Base-by-base conservation (phyloP, 2,888 invertebrate species). In the Xestia ashworthii region DNA sequence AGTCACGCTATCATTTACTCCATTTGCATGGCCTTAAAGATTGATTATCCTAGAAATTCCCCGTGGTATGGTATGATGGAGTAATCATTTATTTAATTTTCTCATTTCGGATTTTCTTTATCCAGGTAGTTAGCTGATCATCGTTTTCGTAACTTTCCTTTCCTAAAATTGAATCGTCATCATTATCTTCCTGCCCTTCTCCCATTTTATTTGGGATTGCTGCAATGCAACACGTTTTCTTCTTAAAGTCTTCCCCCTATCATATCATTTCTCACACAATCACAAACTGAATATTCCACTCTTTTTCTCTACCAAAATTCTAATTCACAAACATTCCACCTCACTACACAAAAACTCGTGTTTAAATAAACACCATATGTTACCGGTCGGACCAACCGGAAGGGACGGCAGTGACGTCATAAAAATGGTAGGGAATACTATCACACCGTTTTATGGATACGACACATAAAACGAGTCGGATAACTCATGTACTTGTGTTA, bases 321-420 rank as follows among this genome's bases (percentile, higher is more conserved):
- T 5, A 44, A 66, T 38, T 16, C 64, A 38, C 55, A 41, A 77
- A 67, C 50, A 25, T 16, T 71, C 46, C 11, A 78, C 73, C 65
- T 70, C 67, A 67, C 55, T 81, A 70, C 50, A 71, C 38, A 72
- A 79, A 87, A 71, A 48, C 62, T 74, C 73, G 66, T 78, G 82
- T 80, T 87, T 86, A 77, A 86, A 87, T 89, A 86, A 86, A 89
- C 78, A 86, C 80, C 80, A 79, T 80, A 80, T 87, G 86, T 75
- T 82, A 80, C 89, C 75, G 85, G 74, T 74, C 22, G 86, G 78
- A 70, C 74, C 46, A 79, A 82, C 76, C 83, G 89, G 88, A 88
- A 88, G 86, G 88, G 88, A 88, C 82, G 75, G 48, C 80, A 72
- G 86, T 88, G 85, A 71, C 85, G 83, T 83, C 88, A 85, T 88